Evolutionary conservation across 2,888 invertebrate species (phyloP).

Genomic region (Lamellibrachia satsuma): DNA sequence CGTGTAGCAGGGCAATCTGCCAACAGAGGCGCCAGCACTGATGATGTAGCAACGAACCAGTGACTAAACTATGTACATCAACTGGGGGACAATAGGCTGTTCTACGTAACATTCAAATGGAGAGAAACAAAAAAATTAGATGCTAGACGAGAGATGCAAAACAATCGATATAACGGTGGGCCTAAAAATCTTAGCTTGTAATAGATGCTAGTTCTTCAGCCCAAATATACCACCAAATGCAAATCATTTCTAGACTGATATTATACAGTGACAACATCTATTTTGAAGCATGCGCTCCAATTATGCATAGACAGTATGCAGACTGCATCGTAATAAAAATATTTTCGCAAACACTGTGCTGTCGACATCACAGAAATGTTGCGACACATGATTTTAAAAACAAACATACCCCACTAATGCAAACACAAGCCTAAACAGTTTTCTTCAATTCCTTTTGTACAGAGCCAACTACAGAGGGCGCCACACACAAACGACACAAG

Average conservation of each 20-base stretch:
- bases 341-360: neutral
- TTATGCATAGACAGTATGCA: neutral
- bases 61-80: no score
- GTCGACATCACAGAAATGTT: neutral
- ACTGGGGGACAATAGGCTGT: no score
- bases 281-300: neutral
- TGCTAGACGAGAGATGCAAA: neutral
- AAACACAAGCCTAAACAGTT: neutral
- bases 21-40: neutral
- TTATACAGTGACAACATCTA: neutral
- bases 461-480: neutral
- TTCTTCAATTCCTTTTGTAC: neutral
- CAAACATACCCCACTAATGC: neutral
- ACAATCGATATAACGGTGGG: neutral
- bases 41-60: neutral
- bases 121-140: neutral
- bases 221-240: no score
- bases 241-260: neutral
- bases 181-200: neutral
- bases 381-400: neutral
- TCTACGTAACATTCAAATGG: neutral
- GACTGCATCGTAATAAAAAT: neutral
- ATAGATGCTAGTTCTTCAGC: no score
- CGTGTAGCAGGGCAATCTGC: constrained; percentile 70
- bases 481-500: neutral